These are phyloP conservation scores for Holothuria leucospilota DNA, from an alignment of 53 echinoderm and acorn worm species.

Conservation along the genomic window DNA sequence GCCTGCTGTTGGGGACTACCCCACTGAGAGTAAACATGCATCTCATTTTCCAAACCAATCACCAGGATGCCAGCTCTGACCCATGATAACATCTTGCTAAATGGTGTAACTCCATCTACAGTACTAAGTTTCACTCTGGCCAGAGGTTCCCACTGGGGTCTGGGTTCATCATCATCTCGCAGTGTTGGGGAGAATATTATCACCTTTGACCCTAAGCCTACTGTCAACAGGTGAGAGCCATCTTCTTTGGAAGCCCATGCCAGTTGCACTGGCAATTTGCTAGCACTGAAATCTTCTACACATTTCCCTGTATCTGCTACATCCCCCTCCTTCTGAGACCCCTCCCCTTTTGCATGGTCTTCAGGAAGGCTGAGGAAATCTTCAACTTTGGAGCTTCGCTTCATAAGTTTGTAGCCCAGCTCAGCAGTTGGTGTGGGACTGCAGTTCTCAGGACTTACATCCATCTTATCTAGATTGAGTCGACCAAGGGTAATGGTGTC, in stretches of 20 bases:
- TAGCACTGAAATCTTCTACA: slow-evolving; percentile 8
- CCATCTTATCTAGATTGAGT: slow-evolving; percentile 64
- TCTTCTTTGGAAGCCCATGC: slow-evolving; percentile 98
- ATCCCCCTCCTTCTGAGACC: not conserved
- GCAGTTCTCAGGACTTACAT: slow-evolving; percentile 58
- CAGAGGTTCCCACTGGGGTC: slow-evolving; percentile 82
- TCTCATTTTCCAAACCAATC: slow-evolving; percentile 93
- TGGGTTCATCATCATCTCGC: slow-evolving; percentile 70
- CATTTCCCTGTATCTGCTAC: not conserved
- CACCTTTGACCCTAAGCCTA: slow-evolving; percentile 86
- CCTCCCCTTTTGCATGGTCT: slow-evolving; percentile 38
- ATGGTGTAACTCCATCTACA: slow-evolving; percentile 91
- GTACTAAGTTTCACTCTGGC: slow-evolving; percentile 77
- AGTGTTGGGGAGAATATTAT: slow-evolving; percentile 81
- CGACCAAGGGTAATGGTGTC: slow-evolving; percentile 85
- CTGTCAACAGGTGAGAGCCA: slow-evolving; percentile 90
- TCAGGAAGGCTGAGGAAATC: slow-evolving; percentile 78
- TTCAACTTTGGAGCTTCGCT: slow-evolving; percentile 94
- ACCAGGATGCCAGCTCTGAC: slow-evolving; percentile 96
- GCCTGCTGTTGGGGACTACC: slow-evolving; percentile 57
- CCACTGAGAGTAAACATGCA: slow-evolving; percentile 99
- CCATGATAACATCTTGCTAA: slow-evolving; percentile 97
- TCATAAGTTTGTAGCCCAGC: slow-evolving; percentile 93
- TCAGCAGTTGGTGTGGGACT: slow-evolving; percentile 48
- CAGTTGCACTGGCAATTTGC: slow-evolving; percentile 79